Percentiles rank a stretch among this genome's conserved stretches.
These are phyloP conservation scores for Malurus splendens DNA, from an alignment of 2,797 vertebrate genomes.

Conservation along the genomic window DNA sequence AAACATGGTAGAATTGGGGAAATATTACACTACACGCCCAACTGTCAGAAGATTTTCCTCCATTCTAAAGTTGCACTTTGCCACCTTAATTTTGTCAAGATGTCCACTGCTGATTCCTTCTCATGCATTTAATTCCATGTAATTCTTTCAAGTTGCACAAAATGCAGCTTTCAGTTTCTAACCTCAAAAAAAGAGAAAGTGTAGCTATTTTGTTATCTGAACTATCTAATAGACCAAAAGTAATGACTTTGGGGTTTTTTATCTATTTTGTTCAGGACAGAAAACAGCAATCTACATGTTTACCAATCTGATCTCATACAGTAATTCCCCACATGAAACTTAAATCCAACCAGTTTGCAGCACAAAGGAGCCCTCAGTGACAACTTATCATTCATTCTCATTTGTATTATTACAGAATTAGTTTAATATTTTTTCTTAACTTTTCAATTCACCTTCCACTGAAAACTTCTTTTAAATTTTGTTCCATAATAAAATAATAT, in stretches of 20 bases:
- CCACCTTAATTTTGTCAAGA: neutral
- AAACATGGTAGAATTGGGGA: neutral
- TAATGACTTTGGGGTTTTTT: fast-evolving
- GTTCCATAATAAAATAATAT: neutral
- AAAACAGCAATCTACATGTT: neutral
- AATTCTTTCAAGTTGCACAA: neutral
- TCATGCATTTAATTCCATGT: neutral
- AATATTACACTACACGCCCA: neutral
- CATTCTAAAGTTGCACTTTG: neutral
- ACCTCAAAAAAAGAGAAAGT: neutral
- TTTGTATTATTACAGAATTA: neutral
- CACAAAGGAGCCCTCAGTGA: neutral
- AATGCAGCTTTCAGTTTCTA: neutral
- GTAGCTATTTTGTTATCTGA: neutral
- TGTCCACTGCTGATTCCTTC: neutral
- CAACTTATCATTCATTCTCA: neutral
- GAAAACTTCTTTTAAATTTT: neutral
- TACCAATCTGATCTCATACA: neutral
- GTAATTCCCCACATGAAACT: neutral
- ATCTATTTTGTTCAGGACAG: neutral
- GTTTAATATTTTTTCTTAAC: neutral
- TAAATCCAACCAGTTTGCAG: neutral
- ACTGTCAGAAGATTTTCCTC: neutral
- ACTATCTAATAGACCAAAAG: neutral
- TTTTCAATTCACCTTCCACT: neutral